Evolutionary conservation across 2,113 vertebrate genomes (phyloP), one percentile per base, ranked within the genome.

Genomic region (Lophochroa leadbeateri): DNA sequence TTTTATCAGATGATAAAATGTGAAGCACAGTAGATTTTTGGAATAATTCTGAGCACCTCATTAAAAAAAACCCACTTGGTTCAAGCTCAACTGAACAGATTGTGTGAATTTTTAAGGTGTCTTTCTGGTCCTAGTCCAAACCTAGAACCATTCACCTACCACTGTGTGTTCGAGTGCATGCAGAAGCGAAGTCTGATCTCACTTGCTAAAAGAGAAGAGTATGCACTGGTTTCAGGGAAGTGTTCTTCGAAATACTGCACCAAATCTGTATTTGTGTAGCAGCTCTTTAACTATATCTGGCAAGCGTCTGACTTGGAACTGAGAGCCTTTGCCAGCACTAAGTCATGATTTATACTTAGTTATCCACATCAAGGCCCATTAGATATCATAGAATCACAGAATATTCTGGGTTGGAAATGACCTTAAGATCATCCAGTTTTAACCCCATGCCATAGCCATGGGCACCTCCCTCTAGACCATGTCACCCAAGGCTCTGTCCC

Each of bases 41-140:
- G 17, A 80, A 52, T 43, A 69, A 90, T 14, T 67, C 25, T 53
- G 33, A 78, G 2, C 10, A 5, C 8, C 11, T 72, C 61, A 16
- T 44, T 72, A 10, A 71, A 67, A 60, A 44, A 6, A 13, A 3
- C 2, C 6, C 8, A 17, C 9, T 47, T 0, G 0, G 2, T 82
- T 87, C 20, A 79, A 79, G 55, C 20, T 71, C 12, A 19, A 6
- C 27, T 83, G 33, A 86, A 78, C 35, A 50, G 37, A 17, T 46
- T 1, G 4, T 57, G 3, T 65, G 47, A 53, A 41, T 53, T 88
- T 75, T 74, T 37, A 31, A 25, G 33, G 10, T n/a, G 7, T 52
- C 4, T 37, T 91, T 87, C 37, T 94, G 19, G 6, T 76, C 35
- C 15, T 75, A 13, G 6, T 43, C 13, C 19, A 88, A 77, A 70